Evolutionary conservation across 2,113 vertebrate genomes (phyloP), one percentile per base, ranked within the genome.

Genomic region (Thymallus thymallus): DNA sequence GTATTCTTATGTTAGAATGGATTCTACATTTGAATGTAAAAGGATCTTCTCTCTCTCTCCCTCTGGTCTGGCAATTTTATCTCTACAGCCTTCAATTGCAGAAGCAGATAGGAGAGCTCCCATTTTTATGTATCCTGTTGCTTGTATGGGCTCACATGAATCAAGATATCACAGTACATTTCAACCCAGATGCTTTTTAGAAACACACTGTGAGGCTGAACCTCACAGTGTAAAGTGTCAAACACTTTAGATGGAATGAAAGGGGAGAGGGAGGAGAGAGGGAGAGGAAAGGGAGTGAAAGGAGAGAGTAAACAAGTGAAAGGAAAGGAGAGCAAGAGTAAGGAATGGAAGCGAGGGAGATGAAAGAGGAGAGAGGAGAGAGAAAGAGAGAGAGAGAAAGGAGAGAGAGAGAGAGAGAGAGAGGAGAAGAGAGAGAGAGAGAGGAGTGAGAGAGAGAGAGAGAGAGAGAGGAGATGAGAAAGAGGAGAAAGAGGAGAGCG

Each of bases 341-440:
- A 32, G 9, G 35, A 41, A 9, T 10, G 0, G n/a, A 41, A 10
- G 35, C 2, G 35, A 41, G 9, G 35, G 35, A 41, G 35, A 2
- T 9, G 6, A 56, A 7, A 16, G 79, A 74, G 77, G 73, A 77
- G n/a, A n/a, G n/a, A n/a, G n/a, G n/a, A n/a, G 20, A 18, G 79
- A 74, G 77, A 26, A 2, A 26, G 74, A n/a, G 75, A 30, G 30
- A 32, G 32, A 6, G 32, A n/a, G n/a, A n/a, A n/a, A n/a, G n/a
- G n/a, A n/a, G n/a, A n/a, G n/a, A n/a, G n/a, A n/a, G n/a, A n/a
- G n/a, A n/a, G n/a, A n/a, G 30, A 32, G 32, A 32, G 32, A 5
- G 32, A 1, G 1, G 85, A 80, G 80, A 82, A 58, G 55, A 58
- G 14, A n/a, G 55, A 58, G 20, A 18, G 79, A 74, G 77, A 26